Evolutionary conservation across 2,888 invertebrate species (phyloP), one percentile per base, ranked within the genome.

Genomic region (Oithona nana): DNA sequence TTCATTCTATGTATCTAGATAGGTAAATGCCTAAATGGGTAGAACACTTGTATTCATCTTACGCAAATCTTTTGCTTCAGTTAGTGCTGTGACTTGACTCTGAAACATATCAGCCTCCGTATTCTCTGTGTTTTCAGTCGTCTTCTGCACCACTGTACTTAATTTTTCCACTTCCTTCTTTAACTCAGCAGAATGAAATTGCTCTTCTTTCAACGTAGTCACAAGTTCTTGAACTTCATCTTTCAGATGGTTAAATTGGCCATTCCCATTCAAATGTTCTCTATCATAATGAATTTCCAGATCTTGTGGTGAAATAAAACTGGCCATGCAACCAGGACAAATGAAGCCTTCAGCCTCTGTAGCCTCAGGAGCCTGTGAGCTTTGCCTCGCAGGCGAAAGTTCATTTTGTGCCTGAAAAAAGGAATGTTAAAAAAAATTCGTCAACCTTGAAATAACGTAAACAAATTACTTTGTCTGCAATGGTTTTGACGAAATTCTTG

Each of bases 171-270:
- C 54, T 54, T 54, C 24, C 24, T 26, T 20, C 26, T 54, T 54
- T 16, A 54, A 26, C 24, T 54, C 54, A 26, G 54, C 26, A 20
- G 54, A 54, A 26, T 54, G 26, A 26, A 54, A 54, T 26, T 54
- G 54, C 24, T 54, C 54, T 26, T 54, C 54, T 54, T 54, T 54
- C 54, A 54, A 26, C 20, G 54, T 54, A 11, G 24, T 20, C 26
- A 24, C 24, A 13, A 54, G 54, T 16, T 54, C 54, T 20, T 26
- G 13, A 13, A 54, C 54, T 26, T 54, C 54, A 20, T 54, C 54
- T 11, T 54, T 54, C 3, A 54, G 54, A 26, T 54, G 24, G 54
- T 2, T 26, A 3, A 54, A 54, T 16, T 26, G 20, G 3, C 54
- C 54, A 24, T 26, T 26, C 3, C 24, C 26, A 26, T 26, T 20